A percentile compares a stretch with the other conserved stretches of the same genome.
phyloP scores from a whole-genome alignment of 2,888 invertebrate species.

The Nomada flava region DNA sequence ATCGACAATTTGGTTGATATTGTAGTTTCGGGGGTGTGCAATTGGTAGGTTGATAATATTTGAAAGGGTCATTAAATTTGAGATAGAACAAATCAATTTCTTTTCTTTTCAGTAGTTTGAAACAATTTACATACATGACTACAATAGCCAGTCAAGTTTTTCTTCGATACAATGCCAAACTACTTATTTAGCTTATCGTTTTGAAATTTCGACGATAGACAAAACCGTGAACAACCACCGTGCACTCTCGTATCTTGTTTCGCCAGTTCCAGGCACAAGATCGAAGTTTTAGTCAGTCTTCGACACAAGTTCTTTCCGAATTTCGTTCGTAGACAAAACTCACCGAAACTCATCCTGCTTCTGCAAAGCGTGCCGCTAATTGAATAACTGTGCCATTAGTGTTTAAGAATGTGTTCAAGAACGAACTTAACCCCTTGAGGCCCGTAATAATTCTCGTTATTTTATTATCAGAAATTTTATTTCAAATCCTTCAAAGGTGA shows the following conservation, averaged over 20 bases:
- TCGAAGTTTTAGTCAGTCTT: constrained; percentile 1
- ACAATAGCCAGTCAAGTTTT: no score
- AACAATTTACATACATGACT: no score
- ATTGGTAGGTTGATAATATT: no score
- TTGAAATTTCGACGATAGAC: constrained; percentile 10
- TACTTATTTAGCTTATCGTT: neutral
- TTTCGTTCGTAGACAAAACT: constrained; percentile 25
- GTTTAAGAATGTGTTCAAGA: neutral
- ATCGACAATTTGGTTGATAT: no score
- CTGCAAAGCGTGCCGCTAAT: constrained; percentile 1
- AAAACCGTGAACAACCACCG: neutral
- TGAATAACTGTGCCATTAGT: constrained; percentile 12
- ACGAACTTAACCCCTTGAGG: neutral
- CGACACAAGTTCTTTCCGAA: constrained; percentile 21
- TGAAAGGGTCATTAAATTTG: no score
- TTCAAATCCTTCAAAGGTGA: no score
- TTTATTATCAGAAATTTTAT: neutral
- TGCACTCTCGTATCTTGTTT: neutral
- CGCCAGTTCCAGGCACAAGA: neutral
- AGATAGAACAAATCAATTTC: no score
- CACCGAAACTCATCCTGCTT: neutral
- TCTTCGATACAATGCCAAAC: neutral
- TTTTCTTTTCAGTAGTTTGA: no score
- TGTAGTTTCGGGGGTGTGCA: no score
- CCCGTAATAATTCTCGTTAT: constrained; percentile 8